Evolutionary conservation across 1,140 invertebrate species (phyloP), one percentile per base, ranked within the genome.

Genomic region (Cydia pomonella): DNA sequence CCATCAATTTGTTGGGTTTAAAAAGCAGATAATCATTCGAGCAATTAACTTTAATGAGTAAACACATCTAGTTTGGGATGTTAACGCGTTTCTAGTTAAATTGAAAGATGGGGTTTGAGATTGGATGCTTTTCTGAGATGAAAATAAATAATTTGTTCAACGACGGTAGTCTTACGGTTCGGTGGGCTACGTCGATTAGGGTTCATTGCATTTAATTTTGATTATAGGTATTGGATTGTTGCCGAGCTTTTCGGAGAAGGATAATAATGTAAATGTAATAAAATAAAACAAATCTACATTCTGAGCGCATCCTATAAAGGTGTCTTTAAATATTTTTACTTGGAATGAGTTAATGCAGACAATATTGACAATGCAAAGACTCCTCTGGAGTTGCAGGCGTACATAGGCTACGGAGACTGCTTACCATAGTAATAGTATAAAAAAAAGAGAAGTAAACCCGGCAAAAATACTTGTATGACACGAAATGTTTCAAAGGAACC

Each of bases 11-110:
- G 79, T 82, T 77, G 38, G 83, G 80, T 83, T 82, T 85, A 80
- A 84, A 83, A 86, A 76, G 80, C 78, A 77, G 81, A 84, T 85
- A 84, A 85, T 82, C 84, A 76, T 81, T 80, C 77, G 76, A 77
- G 79, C 85, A 85, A 85, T 88, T 85, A 86, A 82, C 84, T 87
- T 86, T 81, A 86, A 88, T 87, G 82, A 86, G 78, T 83, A 80
- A 78, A 84, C 83, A 82, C 75, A 41, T 75, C 74, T 25, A 44
- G 63, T 75, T 75, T 75, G 6, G 64, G 29, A 75, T 53, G 74
- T 38, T 41, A 47, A 75, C 64, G 64, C 64, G 29, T 69, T 33
- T 69, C 29, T 69, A 69, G 64, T 69, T 69, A 69, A 33, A 33
- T 69, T 69, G 27, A 69, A 33, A 33, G 16, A 33, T 69, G 64